Base-by-base conservation (phyloP, 2,797 vertebrate species). In the Mormyrops boulengeri region DNA sequence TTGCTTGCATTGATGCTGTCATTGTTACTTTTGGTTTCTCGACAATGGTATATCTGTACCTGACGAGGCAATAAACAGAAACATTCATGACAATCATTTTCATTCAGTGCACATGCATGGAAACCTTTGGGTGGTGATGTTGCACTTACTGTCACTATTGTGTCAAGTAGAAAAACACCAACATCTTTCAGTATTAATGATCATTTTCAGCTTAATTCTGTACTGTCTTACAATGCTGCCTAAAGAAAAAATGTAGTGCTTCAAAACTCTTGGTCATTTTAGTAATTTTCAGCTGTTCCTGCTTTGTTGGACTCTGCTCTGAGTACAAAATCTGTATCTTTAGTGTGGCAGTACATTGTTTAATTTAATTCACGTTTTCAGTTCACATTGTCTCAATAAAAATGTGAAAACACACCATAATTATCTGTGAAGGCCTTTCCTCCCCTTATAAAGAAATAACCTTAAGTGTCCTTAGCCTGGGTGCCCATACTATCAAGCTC, bases 331-430 rank as follows among this genome's bases (percentile, higher is more conserved):
- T 93, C 88, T 93, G 89, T 88, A 90, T 94, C 93, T 93, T 94
- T 93, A 86, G 93, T 93, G 94, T 94, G 91, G 92, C 91, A 95
- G 92, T 91, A 91, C 94, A 92, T 90, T 89, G 88, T 92, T 94
- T 95, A 95, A 95, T 96, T 96, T 96, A 96, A 96, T 94, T 95
- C 92, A 94, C 95, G 94, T 94, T 95, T 73, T 90, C 77, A 88
- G 94, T 96, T 95, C 93, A 94, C 94, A 94, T 90, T 94, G 95
- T 96, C 96, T 96, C 93, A 96, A 96, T 96, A 95, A 96, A 91
- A 93, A 95, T 93, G 53, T 87, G 77, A 92, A 93, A 95, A 94
- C 88, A 91, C 86, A 87, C 85, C 85, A 80, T 82, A 17, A 57
- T 90, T 88, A 73, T 89, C 88, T 84, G 50, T 19, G 12, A 85